phyloP scores from a whole-genome alignment of 1,140 invertebrate genomes.

The Myzus persicae region DNA sequence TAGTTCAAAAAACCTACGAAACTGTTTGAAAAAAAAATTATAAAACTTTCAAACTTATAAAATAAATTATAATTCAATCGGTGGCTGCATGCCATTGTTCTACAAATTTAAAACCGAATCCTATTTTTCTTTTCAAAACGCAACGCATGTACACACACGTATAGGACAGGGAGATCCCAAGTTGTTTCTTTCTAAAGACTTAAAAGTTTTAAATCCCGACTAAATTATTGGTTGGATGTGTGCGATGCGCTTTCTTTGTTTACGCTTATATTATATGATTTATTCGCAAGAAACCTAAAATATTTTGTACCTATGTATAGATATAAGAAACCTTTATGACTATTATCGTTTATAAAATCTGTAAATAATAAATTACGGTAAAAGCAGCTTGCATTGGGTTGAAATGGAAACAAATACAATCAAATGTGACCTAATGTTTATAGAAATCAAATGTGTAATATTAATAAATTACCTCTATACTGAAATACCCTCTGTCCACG shows the following conservation, averaged over 20 bases:
- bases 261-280: background rate
- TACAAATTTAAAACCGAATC: background rate
- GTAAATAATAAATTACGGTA: background rate
- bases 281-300: background rate
- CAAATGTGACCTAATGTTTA: background rate
- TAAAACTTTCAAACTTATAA: background rate
- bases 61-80: background rate
- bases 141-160: background rate
- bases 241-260: background rate
- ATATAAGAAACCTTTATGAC: background rate
- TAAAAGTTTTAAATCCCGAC: background rate
- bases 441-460: background rate
- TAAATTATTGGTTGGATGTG: background rate
- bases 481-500: constrained; percentile 99
- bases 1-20: background rate
- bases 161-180: background rate
- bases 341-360: background rate
- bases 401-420: background rate
- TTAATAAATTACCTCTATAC: constrained; percentile 86
- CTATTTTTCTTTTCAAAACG: background rate
- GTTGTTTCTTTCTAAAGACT: background rate
- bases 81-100: background rate
- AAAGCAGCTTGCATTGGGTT: background rate
- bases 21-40: background rate
- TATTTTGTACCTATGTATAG: background rate